Conservation (phyloP, 2,113 vertebrate genomes). For the Podarcis muralis region DNA sequence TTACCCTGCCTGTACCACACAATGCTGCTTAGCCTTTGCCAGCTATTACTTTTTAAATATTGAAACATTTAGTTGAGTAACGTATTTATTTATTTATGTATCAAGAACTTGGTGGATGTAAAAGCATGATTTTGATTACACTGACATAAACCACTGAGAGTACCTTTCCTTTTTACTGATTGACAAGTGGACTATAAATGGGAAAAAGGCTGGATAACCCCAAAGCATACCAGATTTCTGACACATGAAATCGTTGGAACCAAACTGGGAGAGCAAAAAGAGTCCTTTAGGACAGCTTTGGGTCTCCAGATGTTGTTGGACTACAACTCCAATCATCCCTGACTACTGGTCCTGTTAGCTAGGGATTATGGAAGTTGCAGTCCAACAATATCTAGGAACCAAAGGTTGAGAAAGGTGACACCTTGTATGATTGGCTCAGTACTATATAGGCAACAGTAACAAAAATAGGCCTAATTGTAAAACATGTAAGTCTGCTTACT, state of each 20-base stretch:
- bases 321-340: too few relatives aligned
- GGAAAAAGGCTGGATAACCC: slow-evolving; percentile 47
- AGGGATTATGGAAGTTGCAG: too few relatives aligned
- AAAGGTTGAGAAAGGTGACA: slow-evolving; percentile 11
- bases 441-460: neutral
- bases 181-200: slow-evolving; percentile 69
- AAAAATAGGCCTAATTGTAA: neutral
- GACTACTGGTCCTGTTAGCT: too few relatives aligned
- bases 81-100: neutral
- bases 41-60: slow-evolving; percentile 58
- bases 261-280: slow-evolving; percentile 20
- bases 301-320: too few relatives aligned
- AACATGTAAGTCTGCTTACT: neutral
- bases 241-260: slow-evolving; percentile 65
- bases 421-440: neutral
- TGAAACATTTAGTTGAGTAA: slow-evolving; percentile 54
- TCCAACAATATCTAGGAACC: too few relatives aligned
- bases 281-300: too few relatives aligned
- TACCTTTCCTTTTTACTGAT: slow-evolving; percentile 51
- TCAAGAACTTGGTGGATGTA: slow-evolving; percentile 16
- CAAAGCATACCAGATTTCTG: slow-evolving; percentile 69
- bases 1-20: slow-evolving; percentile 61
- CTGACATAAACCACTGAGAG: slow-evolving; percentile 43
- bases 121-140: slow-evolving; percentile 44
- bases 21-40: slow-evolving; percentile 42